Evolutionary conservation across 2,888 invertebrate species (phyloP), one percentile per base, ranked within the genome.

Genomic region (Craniophora ligustri): DNA sequence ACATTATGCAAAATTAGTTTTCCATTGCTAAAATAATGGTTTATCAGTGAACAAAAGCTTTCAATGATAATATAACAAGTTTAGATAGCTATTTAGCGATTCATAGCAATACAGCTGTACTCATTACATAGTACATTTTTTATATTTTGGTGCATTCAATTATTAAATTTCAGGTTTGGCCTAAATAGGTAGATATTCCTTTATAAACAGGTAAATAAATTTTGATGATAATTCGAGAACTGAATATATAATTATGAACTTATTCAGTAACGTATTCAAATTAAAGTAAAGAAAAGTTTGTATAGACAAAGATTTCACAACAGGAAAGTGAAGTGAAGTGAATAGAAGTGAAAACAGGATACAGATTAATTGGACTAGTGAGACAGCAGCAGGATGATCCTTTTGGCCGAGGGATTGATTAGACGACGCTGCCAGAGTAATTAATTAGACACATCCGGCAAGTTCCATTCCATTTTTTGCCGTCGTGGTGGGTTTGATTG

Each of bases 371-470:
- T 68, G 60, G 69, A 64, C 49, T 60, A 65, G 66, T 71, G 65
- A 67, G 71, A 69, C 71, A 66, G 72, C 67, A 71, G 68, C 63
- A 58, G 58, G 74, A 75, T 73, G 70, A 79, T 75, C 75, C 76
- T 75, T 76, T 76, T 73, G 72, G 74, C 65, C 54, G 45, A 46
- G 72, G 75, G 80, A 84, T 83, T 85, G 84, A 86, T 83, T 84
- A 79, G 78, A 76, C 75, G 76, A 70, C 73, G 77, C 59, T 62
- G 62, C 65, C 68, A 67, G 64, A 66, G 67, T 81, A 86, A 87
- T 86, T 84, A 86, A 85, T 83, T 82, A 81, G 77, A 78, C 78
- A 75, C 77, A 82, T 79, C 78, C 76, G 73, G 65, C 72, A 71
- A 78, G 69, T 72, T 78, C 76, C 66, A 78, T 81, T 70, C 67